phyloP scores from a whole-genome alignment of 2,888 invertebrate species.

The Agrotis ipsilon region DNA sequence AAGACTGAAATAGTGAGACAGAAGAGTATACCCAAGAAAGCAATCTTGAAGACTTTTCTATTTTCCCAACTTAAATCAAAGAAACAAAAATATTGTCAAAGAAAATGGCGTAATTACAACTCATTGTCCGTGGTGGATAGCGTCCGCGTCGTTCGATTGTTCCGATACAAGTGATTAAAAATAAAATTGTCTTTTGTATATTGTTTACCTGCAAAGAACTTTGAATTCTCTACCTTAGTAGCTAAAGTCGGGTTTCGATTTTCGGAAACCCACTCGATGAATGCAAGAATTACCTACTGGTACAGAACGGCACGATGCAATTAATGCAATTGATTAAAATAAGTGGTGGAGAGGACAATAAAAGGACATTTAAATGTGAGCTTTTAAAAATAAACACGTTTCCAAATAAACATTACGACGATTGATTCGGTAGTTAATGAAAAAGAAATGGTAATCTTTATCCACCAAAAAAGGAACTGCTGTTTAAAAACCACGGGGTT shows the following conservation, averaged over 20 bases:
- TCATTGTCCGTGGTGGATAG: conserved; percentile 75
- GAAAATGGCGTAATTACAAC: conserved; percentile 79
- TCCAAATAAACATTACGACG: conserved; percentile 8
- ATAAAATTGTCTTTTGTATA: conserved; percentile 74
- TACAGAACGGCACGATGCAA: conserved; percentile 71
- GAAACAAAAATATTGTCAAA: conserved; percentile 69
- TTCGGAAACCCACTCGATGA: conserved; percentile 29
- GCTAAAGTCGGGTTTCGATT: conserved; percentile 28
- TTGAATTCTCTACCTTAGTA: conserved; percentile 4
- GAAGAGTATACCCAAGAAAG: not conserved
- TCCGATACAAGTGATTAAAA: conserved; percentile 80
- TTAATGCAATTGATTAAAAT: conserved; percentile 81
- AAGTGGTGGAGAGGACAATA: conserved; percentile 62
- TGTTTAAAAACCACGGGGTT: too few species aligned
- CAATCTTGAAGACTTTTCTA: conserved; percentile 14
- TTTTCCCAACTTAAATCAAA: conserved; percentile 18
- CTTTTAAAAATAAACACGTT: conserved; percentile 37
- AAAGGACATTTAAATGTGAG: conserved; percentile 40
- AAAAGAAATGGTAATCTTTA: too few species aligned
- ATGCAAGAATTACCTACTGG: conserved; percentile 58
- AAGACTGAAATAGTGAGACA: conserved; percentile 4
- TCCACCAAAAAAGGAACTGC: too few species aligned
- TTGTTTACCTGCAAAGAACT: conserved; percentile 31
- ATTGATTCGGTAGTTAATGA: conserved; percentile 8
- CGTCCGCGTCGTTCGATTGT: conserved; percentile 72